Percentiles rank a stretch among this genome's conserved stretches.
Evolutionary conservation across 2,113 vertebrate species (phyloP).

Genomic region (Ovis aries): ARS-UI_Ramb_v3.0 NC_056072.1:8516001-8516500

Average conservation of each 20-base stretch:
- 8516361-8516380: background rate
- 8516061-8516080: slow-evolving; percentile 5
- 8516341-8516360: background rate
- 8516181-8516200: background rate
- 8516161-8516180: background rate
- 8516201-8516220: background rate
- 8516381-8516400: background rate
- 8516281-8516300: background rate
- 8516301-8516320: background rate
- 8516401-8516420: background rate
- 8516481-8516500: background rate
- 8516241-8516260: background rate
- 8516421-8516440: background rate
- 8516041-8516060: background rate
- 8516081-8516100: background rate
- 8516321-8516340: background rate
- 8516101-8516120: background rate
- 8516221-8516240: background rate
- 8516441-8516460: background rate
- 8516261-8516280: background rate
- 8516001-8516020: background rate
- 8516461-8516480: background rate
- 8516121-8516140: background rate
- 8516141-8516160: background rate
- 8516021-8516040: background rate